Conservation (phyloP, 2,113 vertebrate species). For the Bubo scandiacus region DNA sequence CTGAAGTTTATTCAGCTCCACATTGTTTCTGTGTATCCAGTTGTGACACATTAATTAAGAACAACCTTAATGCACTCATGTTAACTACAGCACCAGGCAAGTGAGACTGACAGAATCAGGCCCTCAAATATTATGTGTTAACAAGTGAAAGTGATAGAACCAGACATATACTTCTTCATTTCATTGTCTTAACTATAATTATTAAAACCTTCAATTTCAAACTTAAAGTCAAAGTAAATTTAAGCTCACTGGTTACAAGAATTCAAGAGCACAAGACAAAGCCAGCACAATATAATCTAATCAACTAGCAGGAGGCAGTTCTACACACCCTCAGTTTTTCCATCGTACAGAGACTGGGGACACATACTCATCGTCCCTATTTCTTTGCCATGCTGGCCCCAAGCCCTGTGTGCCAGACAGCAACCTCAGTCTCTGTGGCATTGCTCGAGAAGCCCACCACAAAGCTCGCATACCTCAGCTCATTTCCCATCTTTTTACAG, state of each 20-base stretch:
- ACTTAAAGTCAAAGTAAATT: background rate
- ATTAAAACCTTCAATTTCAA: background rate
- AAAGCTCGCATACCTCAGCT: rapidly evolving
- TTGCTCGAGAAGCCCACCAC: background rate
- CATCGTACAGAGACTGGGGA: background rate
- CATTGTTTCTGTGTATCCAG: background rate
- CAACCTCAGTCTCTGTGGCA: background rate
- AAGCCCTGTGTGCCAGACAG: background rate
- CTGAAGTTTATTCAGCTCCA: background rate
- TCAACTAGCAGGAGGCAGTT: background rate
- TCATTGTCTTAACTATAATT: background rate
- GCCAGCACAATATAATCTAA: too few species aligned
- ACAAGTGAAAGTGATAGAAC: background rate
- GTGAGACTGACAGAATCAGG: background rate
- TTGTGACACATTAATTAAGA: rapidly evolving
- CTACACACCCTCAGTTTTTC: background rate
- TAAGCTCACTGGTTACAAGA: background rate
- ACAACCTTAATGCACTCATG: background rate
- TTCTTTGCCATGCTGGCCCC: background rate
- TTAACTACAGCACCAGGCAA: background rate
- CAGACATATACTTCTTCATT: background rate
- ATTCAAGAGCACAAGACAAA: background rate
- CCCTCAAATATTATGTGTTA: rapidly evolving
- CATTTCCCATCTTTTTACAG: background rate
- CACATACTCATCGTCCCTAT: rapidly evolving